Evolutionary conservation across 2,113 vertebrate genomes (phyloP), one percentile per base, ranked within the genome.

Genomic region (Panthera leo): DNA sequence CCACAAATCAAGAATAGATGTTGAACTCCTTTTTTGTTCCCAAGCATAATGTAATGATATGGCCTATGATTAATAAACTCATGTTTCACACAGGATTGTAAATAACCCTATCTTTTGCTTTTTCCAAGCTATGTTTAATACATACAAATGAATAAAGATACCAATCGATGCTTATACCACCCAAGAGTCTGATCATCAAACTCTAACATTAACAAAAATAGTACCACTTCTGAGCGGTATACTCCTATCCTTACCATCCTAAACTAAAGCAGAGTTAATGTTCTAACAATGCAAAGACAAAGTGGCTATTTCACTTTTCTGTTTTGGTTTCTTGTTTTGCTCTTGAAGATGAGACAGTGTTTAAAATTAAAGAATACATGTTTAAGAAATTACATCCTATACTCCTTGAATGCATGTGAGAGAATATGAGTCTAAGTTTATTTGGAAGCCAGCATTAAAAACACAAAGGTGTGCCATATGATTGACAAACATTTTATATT

Each of bases 1-100:
- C 96, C 96, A 98, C 92, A 85, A 82, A 98, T 97, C 95, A 98
- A 97, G 98, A 98, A 94, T 71, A 97, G 96, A 97, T 68, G 0
- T 29, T 83, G 75, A 97, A 76, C 85, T 88, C 34, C 29, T 89
- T 95, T 98, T 98, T 95, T 98, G 97, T 98, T 97, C 92, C 96
- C 94, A 98, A 98, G 83, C 82, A 98, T 89, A 79, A 88, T 45
- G 80, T 55, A 92, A 97, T 92, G 97, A 96, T 29, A 80, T 97
- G 96, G 80, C 84, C 95, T 8, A 87, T 96, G 91, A 94, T 95
- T 85, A 97, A 93, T 55, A 65, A 5, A 1, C 58, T 93, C 0
- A 0, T 75, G 70, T 78, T 97, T 98, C 97, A 73, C 21, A 25
- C 21, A 68, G 75, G 68, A 92, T 94, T 96, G 55, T 93, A 97